Base-by-base conservation (phyloP, 1,140 invertebrate species). In the Fopius arisanus region DNA sequence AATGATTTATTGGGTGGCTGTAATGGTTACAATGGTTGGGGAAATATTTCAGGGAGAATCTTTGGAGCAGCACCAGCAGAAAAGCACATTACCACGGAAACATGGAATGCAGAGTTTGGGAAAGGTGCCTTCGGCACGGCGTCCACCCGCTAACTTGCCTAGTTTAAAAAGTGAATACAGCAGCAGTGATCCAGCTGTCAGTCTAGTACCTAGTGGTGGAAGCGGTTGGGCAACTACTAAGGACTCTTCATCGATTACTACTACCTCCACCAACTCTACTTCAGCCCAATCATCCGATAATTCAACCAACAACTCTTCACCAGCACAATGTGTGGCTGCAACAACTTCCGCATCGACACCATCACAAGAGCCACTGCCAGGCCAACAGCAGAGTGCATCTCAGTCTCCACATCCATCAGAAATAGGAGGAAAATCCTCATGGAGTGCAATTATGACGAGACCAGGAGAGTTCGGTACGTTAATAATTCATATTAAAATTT, bases 61-160 rank as follows among this genome's bases (percentile, higher is more conserved):
- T 88, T 94, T 92, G 84, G 94, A 96, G 89, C 93, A 94, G 84
- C 93, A 94, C 82, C 93, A 93, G 86, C 93, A 94, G 83, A 96
- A 95, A 90, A 96, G 93, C 89, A 92, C 95, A 91, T 90, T 93
- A 90, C 92, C 92, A 83, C 93, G 95, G 87, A 97, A 97, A 95
- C 96, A 98, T 97, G 97, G 97, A 92, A 96, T 98, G 93, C 96
- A 98, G 95, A 96, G 92, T 90, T 93, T 98, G 93, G 96, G 97
- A 90, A 98, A 98, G 94, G 96, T 98, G 89, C 96, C 95, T 87
- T 95, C 93, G 88, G 94, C 95, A 88, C 93, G 97, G 89, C 94
- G 97, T 88, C 95, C 96, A 89, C 97, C 97, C 89, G 96, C 96
- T 86, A 97, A 98, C 92, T 91, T 98, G 90, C 97, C 97, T 88